A percentile compares a stretch with the other conserved stretches of the same genome.
These are phyloP conservation scores for Spodoptera litura DNA, from an alignment of 1,140 invertebrate species.

Conservation along the genomic window DNA sequence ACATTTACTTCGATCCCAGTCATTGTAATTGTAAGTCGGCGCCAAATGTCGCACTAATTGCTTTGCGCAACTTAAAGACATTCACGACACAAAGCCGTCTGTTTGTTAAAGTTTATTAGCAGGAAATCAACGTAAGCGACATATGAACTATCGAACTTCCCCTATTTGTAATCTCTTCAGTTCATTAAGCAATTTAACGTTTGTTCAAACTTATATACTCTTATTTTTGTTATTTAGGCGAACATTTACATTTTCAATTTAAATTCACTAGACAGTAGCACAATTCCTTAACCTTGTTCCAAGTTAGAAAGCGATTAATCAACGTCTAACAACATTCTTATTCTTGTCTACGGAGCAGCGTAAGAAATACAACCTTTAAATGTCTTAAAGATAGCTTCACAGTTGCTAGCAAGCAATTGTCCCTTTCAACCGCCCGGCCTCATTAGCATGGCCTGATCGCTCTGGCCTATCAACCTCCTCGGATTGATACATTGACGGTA, in stretches of 20 bases:
- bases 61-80: slow-evolving; percentile 62
- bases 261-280: slow-evolving; percentile 65
- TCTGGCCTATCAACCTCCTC: slow-evolving; percentile 66
- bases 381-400: slow-evolving; percentile 71
- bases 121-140: slow-evolving; percentile 71
- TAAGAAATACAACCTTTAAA: slow-evolving; percentile 73
- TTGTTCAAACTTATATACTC: slow-evolving; percentile 48
- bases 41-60: slow-evolving; percentile 76
- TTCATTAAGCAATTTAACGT: slow-evolving; percentile 71
- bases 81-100: slow-evolving; percentile 62
- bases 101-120: slow-evolving; percentile 76
- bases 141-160: slow-evolving; percentile 63
- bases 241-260: slow-evolving; percentile 68
- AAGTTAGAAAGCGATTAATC: slow-evolving; percentile 68
- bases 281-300: slow-evolving; percentile 56
- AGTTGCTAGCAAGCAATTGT: slow-evolving; percentile 73
- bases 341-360: slow-evolving; percentile 52
- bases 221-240: slow-evolving; percentile 54
- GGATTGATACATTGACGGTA: slow-evolving; percentile 81
- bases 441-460: slow-evolving; percentile 78
- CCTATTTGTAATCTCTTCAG: slow-evolving; percentile 65
- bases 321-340: slow-evolving; percentile 64
- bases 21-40: slow-evolving; percentile 42
- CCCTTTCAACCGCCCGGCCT: slow-evolving; percentile 73
- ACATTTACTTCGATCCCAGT: slow-evolving; percentile 24